Base-by-base conservation (phyloP, 1,140 invertebrate species). In the Chionoecetes opilio region DNA sequence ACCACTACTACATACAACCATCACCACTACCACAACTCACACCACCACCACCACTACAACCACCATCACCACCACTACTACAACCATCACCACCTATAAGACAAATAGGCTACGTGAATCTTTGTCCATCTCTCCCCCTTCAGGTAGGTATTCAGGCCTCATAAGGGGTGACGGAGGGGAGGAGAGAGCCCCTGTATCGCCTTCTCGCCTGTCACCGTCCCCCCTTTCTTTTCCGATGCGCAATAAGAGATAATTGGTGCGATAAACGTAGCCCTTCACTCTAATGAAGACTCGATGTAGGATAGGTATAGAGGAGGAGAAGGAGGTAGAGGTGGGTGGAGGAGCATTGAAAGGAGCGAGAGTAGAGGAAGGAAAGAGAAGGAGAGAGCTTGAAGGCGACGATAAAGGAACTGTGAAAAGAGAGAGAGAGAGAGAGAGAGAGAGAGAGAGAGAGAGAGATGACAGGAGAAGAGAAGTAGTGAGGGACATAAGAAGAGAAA, bases 241-340 rank as follows among this genome's bases (percentile, higher is more conserved):
- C 46, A 34, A 63, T 46, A 46, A 91, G 21, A 91, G 46, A 91
- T 91, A 91, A 91, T 91, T 91, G 89, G 38, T 29, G 1, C 31
- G 89, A 91, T 91, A 91, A 63, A 53, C 32, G 38, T 26, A 8
- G 21, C 89, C 31, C 46, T 53, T 46, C 89, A 21, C 31, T 32
- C 89, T 53, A 86, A 89, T 37, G 32, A n/a, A 89, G 35, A 6
- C 34, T 14, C 38, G 38, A 3, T 14, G 14, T 34, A 38, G n/a
- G n/a, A 14, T 11, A 14, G 37, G 11, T 11, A n/a, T 11, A 17
- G 38, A 29, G 37, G 38, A 46, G 87, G 38, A 29, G 37, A n/a
- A 89, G 87, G n/a, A 38, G n/a, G 87, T 17, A n/a, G 37, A 29
- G n/a, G 87, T 17, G 87, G 87, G 37, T 26, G 38, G 87, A 37